Evolutionary conservation across 1,140 invertebrate species (phyloP).

Genomic region (Chlorops oryzae): DNA sequence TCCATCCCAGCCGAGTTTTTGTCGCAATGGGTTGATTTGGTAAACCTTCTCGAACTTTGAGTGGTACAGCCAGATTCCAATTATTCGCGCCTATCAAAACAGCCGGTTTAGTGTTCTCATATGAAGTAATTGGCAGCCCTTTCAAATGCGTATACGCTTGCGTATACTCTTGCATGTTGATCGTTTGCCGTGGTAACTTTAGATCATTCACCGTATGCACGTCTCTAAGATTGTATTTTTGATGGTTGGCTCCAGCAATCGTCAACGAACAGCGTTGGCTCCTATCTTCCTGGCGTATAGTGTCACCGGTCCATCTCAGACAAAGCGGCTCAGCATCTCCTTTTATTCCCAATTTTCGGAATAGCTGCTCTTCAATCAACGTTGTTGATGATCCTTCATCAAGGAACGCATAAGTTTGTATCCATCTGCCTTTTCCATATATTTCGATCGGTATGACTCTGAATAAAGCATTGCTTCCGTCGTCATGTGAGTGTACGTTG

Average conservation of each 20-base stretch:
- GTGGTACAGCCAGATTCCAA: slow-evolving; percentile 3
- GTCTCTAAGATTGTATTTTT: neutral
- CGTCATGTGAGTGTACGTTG: neutral
- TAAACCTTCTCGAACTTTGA: slow-evolving; percentile 2
- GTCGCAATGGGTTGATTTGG: slow-evolving; percentile 2
- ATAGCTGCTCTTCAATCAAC: neutral
- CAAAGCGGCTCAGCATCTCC: neutral
- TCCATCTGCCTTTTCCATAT: neutral
- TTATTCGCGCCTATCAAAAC: slow-evolving; percentile 5
- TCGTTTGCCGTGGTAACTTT: too few species aligned
- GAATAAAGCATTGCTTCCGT: neutral
- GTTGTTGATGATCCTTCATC: slow-evolving; percentile 1
- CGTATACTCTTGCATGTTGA: too few species aligned
- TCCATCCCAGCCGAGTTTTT: too few species aligned
- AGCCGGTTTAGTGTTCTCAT: neutral
- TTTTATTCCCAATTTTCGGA: neutral
- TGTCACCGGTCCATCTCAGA: slow-evolving; percentile 4
- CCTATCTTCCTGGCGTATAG: too few species aligned
- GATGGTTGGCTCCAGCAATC: neutral
- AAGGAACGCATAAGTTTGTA: neutral
- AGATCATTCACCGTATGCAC: too few species aligned
- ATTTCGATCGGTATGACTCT: slow-evolving; percentile 3
- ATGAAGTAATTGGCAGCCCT: neutral
- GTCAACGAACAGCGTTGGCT: neutral
- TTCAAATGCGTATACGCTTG: neutral